phyloP scores from a whole-genome alignment of 1,140 invertebrate genomes.

The Pseudomyrmex sp. region DNA sequence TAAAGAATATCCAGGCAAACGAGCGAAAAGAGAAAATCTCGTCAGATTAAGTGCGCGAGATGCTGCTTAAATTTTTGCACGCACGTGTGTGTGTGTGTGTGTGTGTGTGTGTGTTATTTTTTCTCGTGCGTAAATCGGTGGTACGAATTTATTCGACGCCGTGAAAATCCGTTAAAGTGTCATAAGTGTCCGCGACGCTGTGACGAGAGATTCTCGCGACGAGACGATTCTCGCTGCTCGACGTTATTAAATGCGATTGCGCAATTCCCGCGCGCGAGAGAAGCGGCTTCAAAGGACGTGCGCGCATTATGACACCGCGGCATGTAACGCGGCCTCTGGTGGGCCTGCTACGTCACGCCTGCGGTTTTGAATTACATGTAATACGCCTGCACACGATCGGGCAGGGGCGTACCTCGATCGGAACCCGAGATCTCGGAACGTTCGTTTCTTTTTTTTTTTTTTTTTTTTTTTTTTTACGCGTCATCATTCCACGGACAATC shows the following conservation, averaged over 20 bases:
- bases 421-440: conserved; percentile 57
- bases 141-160: conserved; percentile 55
- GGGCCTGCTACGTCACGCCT: conserved; percentile 61
- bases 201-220: conserved; percentile 44
- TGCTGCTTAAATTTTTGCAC: conserved; percentile 33
- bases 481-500: neutral
- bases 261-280: conserved; percentile 63
- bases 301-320: conserved; percentile 70
- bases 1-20: neutral
- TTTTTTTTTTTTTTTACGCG: neutral
- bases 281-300: conserved; percentile 72
- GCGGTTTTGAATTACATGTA: conserved; percentile 67
- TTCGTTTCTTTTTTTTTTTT: neutral
- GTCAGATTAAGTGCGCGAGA: conserved; percentile 5
- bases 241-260: conserved; percentile 73
- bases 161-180: conserved; percentile 63
- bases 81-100: neutral
- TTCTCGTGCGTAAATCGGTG: conserved; percentile 44
- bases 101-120: neutral
- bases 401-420: conserved; percentile 65
- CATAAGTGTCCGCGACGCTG: conserved; percentile 35
- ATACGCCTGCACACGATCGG: conserved; percentile 59
- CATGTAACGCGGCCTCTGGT: conserved; percentile 64
- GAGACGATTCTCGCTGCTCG: conserved; percentile 8
- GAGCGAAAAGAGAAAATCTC: conserved; percentile 20